A percentile compares a stretch with the other conserved stretches of the same genome.
Evolutionary conservation across 2,888 invertebrate genomes (phyloP).

Genomic region (Torymus aiolomorphi): DNA sequence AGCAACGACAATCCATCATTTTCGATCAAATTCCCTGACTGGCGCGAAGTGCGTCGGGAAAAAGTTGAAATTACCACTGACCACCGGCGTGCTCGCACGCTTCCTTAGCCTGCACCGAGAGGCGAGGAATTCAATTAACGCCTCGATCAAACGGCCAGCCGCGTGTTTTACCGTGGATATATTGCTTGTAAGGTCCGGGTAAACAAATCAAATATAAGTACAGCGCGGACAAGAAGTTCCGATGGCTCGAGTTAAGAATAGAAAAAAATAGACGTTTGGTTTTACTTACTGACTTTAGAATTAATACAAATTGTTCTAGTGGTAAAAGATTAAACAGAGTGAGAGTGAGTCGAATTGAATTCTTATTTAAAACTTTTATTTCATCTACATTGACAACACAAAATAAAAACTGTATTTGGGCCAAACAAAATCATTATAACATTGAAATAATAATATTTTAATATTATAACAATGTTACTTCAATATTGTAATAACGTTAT

Average conservation of each 20-base stretch:
- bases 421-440: too few species aligned
- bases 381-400: too few species aligned
- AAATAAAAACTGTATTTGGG: too few species aligned
- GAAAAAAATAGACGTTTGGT: too few species aligned
- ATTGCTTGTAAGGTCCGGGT: conserved; percentile 9
- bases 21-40: conserved; percentile 24
- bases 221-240: background rate
- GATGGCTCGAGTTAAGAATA: background rate
- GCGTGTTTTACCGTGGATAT: conserved; percentile 21
- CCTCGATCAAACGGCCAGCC: conserved; percentile 18
- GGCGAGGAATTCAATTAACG: conserved; percentile 35
- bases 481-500: too few species aligned
- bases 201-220: conserved; percentile 8
- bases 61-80: conserved; percentile 18
- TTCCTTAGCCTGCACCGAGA: conserved; percentile 17
- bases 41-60: background rate
- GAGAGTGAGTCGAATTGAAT: too few species aligned
- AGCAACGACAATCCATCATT: conserved; percentile 28
- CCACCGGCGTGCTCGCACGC: background rate
- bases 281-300: too few species aligned
- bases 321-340: too few species aligned
- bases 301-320: too few species aligned
- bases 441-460: too few species aligned
- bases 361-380: too few species aligned
- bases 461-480: too few species aligned